Percentiles rank a stretch among this genome's conserved stretches.
Conservation (phyloP, 2,888 invertebrate species). For the Cephus spinipes region DNA sequence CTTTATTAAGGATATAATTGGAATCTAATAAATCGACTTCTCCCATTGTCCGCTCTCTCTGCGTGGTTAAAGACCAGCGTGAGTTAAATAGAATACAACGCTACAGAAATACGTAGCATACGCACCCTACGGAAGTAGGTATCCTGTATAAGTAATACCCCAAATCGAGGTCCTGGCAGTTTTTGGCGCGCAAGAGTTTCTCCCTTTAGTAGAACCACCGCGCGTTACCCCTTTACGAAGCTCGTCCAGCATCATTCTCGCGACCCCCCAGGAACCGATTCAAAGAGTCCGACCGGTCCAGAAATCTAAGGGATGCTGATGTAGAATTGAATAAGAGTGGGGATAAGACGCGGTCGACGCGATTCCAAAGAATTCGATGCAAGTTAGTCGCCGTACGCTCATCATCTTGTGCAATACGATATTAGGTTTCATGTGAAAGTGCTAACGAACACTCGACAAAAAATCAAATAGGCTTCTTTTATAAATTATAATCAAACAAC, state of each 20-base stretch:
- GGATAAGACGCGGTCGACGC: slow-evolving; percentile 19
- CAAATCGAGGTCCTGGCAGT: slow-evolving; percentile 34
- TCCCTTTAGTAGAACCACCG: slow-evolving; percentile 16
- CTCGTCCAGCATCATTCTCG: slow-evolving; percentile 36
- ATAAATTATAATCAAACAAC: neutral
- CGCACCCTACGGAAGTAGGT: neutral
- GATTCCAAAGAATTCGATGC: slow-evolving; percentile 29
- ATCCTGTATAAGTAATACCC: neutral
- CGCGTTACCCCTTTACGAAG: slow-evolving; percentile 41
- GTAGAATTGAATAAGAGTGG: slow-evolving; percentile 20
- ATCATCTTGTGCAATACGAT: slow-evolving; percentile 46
- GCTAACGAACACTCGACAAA: neutral
- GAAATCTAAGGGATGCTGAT: slow-evolving; percentile 34
- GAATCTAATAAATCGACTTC: neutral
- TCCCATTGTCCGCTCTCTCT: neutral
- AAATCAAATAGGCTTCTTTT: neutral
- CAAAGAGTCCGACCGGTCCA: slow-evolving; percentile 36
- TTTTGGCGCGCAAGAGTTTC: slow-evolving; percentile 22
- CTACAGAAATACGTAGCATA: neutral
- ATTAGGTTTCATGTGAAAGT: neutral
- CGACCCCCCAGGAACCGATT: slow-evolving; percentile 46
- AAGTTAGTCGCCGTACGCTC: slow-evolving; percentile 40
- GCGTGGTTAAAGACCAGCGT: neutral
- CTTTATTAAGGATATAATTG: neutral
- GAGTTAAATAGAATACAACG: neutral